Percentiles rank a stretch among this genome's conserved stretches.
These are phyloP conservation scores for Oegoconia quadripuncta DNA, from an alignment of 2,888 invertebrate species.

Conservation along the genomic window DNA sequence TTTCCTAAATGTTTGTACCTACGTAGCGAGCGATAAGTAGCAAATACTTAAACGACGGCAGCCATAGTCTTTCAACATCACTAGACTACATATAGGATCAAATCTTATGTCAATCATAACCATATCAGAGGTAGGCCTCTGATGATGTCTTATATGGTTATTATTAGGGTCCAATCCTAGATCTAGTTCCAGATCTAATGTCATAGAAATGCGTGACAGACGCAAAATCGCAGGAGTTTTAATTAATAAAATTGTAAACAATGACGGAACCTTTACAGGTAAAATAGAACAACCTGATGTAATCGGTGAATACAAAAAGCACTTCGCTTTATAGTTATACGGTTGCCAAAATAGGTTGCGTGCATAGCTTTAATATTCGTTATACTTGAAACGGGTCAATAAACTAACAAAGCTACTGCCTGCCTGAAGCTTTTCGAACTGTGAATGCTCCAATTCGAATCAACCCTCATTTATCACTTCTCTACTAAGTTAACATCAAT, in stretches of 20 bases:
- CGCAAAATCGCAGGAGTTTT: not conserved
- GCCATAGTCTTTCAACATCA: too few relatives aligned
- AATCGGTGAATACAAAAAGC: conserved; percentile 17
- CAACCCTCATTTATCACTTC: not conserved
- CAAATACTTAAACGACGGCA: too few relatives aligned
- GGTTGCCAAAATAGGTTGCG: conserved; percentile 33
- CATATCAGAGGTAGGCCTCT: too few relatives aligned
- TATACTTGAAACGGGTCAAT: conserved; percentile 28
- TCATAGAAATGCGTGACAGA: not conserved
- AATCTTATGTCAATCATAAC: too few relatives aligned
- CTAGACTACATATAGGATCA: too few relatives aligned
- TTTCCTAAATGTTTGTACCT: too few relatives aligned
- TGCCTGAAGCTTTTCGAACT: not conserved
- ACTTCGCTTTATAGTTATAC: conserved; percentile 19
- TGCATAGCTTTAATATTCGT: conserved; percentile 29
- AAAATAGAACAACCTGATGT: conserved; percentile 10
- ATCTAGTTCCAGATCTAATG: not conserved
- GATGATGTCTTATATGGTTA: too few relatives aligned
- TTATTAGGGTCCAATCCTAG: too few relatives aligned
- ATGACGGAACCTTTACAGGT: not conserved
- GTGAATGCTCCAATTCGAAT: not conserved
- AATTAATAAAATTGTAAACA: conserved; percentile 5
- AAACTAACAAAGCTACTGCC: conserved; percentile 19
- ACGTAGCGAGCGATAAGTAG: too few relatives aligned
- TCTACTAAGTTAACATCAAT: too few relatives aligned